Percentiles rank a stretch among this genome's conserved stretches.
These are phyloP conservation scores for Alexandromys fortis DNA, from an alignment of 2,113 vertebrate genomes.

Conservation along the genomic window DNA sequence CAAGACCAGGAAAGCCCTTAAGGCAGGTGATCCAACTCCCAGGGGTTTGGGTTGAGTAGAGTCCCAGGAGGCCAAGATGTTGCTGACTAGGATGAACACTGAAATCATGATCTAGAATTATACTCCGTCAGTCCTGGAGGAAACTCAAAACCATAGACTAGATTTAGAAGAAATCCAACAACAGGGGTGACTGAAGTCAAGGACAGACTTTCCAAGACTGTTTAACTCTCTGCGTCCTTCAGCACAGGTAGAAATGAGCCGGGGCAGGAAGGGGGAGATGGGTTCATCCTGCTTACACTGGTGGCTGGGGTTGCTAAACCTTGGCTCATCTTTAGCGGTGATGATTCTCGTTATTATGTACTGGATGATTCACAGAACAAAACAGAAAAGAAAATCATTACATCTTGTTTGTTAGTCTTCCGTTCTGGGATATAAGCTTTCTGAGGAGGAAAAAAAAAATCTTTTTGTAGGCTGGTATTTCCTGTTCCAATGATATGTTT, in stretches of 20 bases:
- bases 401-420: not conserved
- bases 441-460: not conserved
- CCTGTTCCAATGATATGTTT: constrained; percentile 9
- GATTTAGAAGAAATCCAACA: constrained; percentile 36
- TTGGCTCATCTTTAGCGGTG: not conserved
- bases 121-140: constrained; percentile 49
- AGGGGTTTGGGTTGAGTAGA: constrained; percentile 18
- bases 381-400: not conserved
- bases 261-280: not conserved
- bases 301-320: not conserved
- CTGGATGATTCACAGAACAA: not conserved
- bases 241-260: not conserved
- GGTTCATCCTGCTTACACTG: not conserved
- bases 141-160: constrained; percentile 28
- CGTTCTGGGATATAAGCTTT: not conserved
- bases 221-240: not conserved
- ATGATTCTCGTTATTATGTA: constrained; percentile 1
- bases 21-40: constrained; percentile 44
- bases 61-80: constrained; percentile 42
- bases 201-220: constrained; percentile 25
- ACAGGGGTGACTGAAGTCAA: constrained; percentile 46
- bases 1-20: constrained; percentile 46
- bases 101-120: constrained; percentile 56
- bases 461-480: not conserved
- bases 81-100: constrained; percentile 14